Evolutionary conservation across 2,797 vertebrate genomes (phyloP).

Genomic region (Enteromius fasciolatus): DNA sequence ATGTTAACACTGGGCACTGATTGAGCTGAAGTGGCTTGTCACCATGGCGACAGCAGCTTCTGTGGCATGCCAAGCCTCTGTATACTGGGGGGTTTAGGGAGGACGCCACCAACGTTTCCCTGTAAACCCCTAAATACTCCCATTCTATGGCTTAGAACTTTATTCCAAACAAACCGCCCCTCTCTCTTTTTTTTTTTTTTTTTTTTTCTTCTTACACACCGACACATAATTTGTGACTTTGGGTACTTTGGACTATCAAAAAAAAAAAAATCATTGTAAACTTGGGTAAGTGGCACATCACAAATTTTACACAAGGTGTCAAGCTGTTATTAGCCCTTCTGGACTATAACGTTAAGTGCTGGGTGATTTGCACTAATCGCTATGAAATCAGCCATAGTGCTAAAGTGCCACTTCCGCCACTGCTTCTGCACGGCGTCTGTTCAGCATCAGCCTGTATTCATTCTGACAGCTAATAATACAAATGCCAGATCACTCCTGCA

Average conservation of each 20-base stretch:
- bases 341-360: constrained; percentile 79
- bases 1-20: constrained; percentile 38
- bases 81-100: constrained; percentile 65
- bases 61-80: constrained; percentile 73
- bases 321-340: constrained; percentile 76
- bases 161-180: constrained; percentile 32
- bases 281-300: constrained; percentile 52
- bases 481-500: constrained; percentile 64
- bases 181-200: no score
- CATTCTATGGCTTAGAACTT: constrained; percentile 32
- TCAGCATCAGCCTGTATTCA: constrained; percentile 74
- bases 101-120: constrained; percentile 61
- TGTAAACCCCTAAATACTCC: constrained; percentile 35
- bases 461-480: constrained; percentile 79
- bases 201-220: constrained; percentile 50
- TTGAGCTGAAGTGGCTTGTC: constrained; percentile 73
- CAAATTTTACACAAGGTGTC: constrained; percentile 74
- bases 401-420: constrained; percentile 72
- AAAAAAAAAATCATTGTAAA: constrained; percentile 66
- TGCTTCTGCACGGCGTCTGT: constrained; percentile 71
- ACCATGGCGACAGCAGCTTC: constrained; percentile 77
- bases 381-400: constrained; percentile 77
- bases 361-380: constrained; percentile 81
- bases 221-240: constrained; percentile 65
- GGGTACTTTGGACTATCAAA: constrained; percentile 54